A percentile compares a stretch with the other conserved stretches of the same genome.
These are phyloP conservation scores for Mionectes olivaceus DNA, from an alignment of 2,797 vertebrate species.

Conservation along the genomic window DNA sequence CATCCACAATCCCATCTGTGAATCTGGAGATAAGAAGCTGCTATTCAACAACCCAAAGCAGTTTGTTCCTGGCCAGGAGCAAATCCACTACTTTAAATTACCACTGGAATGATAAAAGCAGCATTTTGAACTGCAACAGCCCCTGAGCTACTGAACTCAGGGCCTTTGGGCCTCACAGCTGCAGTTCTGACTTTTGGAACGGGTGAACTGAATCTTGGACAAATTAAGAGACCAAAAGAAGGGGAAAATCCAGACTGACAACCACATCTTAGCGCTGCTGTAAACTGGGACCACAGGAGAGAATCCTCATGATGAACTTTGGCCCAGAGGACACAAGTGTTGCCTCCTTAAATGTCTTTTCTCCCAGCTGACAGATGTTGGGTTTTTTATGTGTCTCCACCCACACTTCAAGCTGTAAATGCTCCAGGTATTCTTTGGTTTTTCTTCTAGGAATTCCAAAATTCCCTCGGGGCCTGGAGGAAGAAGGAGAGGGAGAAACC, in stretches of 20 bases:
- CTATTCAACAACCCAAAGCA: slow-evolving; percentile 20
- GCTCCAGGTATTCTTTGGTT: not conserved
- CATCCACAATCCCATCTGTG: slow-evolving; percentile 40
- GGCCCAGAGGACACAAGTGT: not conserved
- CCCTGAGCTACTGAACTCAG: not conserved
- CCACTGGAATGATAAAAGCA: not conserved
- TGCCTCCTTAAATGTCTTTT: not conserved
- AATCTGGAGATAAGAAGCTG: slow-evolving; percentile 51
- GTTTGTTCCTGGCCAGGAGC: not conserved
- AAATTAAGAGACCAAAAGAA: not conserved
- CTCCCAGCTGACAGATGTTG: not conserved
- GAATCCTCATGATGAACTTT: not conserved
- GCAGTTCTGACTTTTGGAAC: not conserved
- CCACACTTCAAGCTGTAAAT: not conserved
- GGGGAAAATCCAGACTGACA: not conserved
- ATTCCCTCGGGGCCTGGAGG: not conserved
- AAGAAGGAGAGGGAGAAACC: not conserved
- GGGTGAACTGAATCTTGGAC: not conserved
- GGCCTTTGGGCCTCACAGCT: not conserved
- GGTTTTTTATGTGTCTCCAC: not conserved
- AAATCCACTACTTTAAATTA: not conserved
- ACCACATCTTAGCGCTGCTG: not conserved
- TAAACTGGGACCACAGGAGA: not conserved
- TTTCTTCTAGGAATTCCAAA: not conserved
- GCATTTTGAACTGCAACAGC: not conserved